Evolutionary conservation across 2,797 vertebrate genomes (phyloP).

Genomic region (Triplophysa yarkandensis): DNA sequence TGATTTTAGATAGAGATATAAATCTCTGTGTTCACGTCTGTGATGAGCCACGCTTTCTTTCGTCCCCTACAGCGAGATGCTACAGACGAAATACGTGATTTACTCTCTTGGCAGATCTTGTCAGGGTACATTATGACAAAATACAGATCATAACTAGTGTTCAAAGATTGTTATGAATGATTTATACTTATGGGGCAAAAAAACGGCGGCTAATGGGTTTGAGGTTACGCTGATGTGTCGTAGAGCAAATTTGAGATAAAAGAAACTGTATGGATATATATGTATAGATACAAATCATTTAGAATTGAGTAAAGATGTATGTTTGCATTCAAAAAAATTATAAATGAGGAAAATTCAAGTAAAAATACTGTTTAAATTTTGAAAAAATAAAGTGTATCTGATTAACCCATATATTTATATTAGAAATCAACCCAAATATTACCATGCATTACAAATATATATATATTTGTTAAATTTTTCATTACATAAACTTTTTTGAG

Average conservation of each 20-base stretch:
- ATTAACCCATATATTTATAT: no score
- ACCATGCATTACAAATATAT: no score
- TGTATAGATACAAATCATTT: background rate
- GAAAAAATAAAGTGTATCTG: no score
- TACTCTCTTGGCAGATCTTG: slow-evolving; percentile 45
- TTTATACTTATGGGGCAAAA: slow-evolving; percentile 45
- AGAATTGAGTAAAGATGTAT: slow-evolving; percentile 1
- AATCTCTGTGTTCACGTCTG: slow-evolving; percentile 17
- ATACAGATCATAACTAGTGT: slow-evolving; percentile 52
- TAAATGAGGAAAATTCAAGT: no score
- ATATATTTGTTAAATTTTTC: no score
- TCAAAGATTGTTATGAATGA: slow-evolving; percentile 52
- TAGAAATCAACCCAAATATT: no score
- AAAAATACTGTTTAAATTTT: no score
- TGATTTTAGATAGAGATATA: slow-evolving; percentile 28
- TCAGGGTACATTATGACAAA: slow-evolving; percentile 50
- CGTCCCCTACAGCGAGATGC: slow-evolving; percentile 11
- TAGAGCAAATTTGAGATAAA: slow-evolving; percentile 5
- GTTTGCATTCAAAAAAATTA: no score
- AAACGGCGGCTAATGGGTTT: slow-evolving; percentile 22
- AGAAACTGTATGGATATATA: background rate
- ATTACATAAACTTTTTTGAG: no score
- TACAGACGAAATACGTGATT: slow-evolving; percentile 44
- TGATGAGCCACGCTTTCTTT: background rate
- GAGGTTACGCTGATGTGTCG: slow-evolving; percentile 28